Evolutionary conservation across 2,888 invertebrate genomes (phyloP).

Genomic region (Xestia xanthographa): DNA sequence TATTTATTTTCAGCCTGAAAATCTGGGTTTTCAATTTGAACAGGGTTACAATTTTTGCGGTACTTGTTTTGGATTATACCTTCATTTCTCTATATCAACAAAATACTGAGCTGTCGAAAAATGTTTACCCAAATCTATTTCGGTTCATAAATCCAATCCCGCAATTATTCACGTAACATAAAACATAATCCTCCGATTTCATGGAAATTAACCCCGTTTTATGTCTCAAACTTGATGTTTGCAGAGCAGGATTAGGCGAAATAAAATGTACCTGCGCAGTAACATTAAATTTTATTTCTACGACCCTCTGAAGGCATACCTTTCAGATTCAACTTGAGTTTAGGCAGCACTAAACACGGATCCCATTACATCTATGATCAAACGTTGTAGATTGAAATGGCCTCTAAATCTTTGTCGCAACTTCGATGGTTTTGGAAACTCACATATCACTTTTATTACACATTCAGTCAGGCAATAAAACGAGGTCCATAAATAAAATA

Average conservation of each 20-base stretch:
- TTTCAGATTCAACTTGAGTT: conserved; percentile 33
- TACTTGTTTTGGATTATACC: neutral
- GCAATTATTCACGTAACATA: conserved; percentile 52
- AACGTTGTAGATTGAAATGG: conserved; percentile 49
- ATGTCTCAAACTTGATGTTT: conserved; percentile 47
- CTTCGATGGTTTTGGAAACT: conserved; percentile 44
- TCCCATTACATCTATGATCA: conserved; percentile 52
- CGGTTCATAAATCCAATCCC: conserved; percentile 25
- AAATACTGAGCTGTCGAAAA: conserved; percentile 15
- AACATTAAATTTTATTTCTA: conserved; percentile 50
- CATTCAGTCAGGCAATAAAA: conserved; percentile 56
- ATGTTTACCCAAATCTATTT: conserved; percentile 17
- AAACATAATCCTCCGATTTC: conserved; percentile 50
- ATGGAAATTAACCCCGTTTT: conserved; percentile 55
- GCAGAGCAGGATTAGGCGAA: conserved; percentile 40
- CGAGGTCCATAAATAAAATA: conserved; percentile 57
- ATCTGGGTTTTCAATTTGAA: conserved; percentile 8
- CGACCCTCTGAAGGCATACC: conserved; percentile 14
- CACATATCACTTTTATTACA: conserved; percentile 59
- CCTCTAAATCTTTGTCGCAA: conserved; percentile 38
- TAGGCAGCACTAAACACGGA: conserved; percentile 44
- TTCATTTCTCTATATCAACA: neutral
- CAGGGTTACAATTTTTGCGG: neutral
- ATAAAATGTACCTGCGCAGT: conserved; percentile 52
- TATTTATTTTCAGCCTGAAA: conserved; percentile 11